phyloP scores from a whole-genome alignment of 2,888 invertebrate genomes.

The Sclerodermus sp. region DNA sequence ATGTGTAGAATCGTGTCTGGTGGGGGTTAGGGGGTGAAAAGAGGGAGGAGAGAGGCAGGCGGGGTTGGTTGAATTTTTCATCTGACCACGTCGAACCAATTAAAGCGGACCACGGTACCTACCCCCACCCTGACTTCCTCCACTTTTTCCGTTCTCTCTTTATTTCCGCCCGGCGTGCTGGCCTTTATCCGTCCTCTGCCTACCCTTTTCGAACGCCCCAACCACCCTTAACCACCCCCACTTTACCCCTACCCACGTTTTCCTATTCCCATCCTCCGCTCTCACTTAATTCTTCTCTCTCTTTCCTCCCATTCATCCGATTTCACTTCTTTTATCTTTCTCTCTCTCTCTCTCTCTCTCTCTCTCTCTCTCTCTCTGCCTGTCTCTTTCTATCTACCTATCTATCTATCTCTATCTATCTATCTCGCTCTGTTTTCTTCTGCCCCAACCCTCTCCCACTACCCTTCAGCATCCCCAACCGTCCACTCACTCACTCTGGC shows the following conservation, averaged over 20 bases:
- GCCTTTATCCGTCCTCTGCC: slow-evolving; percentile 6
- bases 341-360: slow-evolving; percentile 13
- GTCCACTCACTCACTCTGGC: slow-evolving; percentile 18
- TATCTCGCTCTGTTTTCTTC: slow-evolving; percentile 31
- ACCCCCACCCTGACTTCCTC: slow-evolving; percentile 33
- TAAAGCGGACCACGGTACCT: slow-evolving; percentile 51
- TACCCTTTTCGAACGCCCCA: too few relatives aligned
- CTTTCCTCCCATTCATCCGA: slow-evolving; percentile 7
- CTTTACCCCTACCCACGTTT: too few relatives aligned
- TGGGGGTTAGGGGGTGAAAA: slow-evolving; percentile 10
- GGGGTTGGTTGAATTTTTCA: slow-evolving; percentile 52
- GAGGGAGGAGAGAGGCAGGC: slow-evolving; percentile 17
- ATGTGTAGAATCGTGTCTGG: not conserved
- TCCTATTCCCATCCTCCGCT: slow-evolving; percentile 8
- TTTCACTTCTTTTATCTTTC: not conserved
- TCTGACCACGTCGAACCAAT: slow-evolving; percentile 56
- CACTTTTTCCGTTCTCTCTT: slow-evolving; percentile 42
- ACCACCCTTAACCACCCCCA: too few relatives aligned
- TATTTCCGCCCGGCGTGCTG: slow-evolving; percentile 29
- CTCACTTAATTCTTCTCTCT: slow-evolving; percentile 14
- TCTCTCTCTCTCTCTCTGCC: slow-evolving; percentile 5
- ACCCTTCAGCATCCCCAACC: slow-evolving; percentile 3
- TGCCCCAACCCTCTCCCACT: slow-evolving; percentile 20
- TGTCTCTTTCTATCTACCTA: slow-evolving; percentile 10
- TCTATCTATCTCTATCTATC: slow-evolving; percentile 27